Evolutionary conservation across 2,888 invertebrate genomes (phyloP), one percentile per base, ranked within the genome.

Genomic region (Sphecodes monilicornis): DNA sequence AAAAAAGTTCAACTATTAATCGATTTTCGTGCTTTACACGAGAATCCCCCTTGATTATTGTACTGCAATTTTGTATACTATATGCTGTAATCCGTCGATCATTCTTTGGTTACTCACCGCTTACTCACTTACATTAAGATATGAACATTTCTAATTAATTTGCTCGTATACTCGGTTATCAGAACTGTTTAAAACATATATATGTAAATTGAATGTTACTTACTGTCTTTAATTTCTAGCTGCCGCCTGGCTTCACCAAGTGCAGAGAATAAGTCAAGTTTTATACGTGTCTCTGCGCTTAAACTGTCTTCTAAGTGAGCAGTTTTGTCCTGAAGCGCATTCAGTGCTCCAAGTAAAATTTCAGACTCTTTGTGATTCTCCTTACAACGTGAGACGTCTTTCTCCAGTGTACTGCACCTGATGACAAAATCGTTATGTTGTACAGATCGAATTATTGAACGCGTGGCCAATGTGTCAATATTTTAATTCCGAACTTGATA

Each of bases 221-320:
- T 95, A 98, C 98, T 97, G 92, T 98, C 98, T 95, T 97, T 97
- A 94, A 98, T 97, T 95, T 97, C 97, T 93, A 98, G 96, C 95
- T 98, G 97, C 79, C 98, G 96, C 95, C 98, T 98, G 89, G 98
- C 98, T 95, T 98, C 99, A 57, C 99, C 99, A 76, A 99, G 97
- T 88, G 99, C 99, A 88, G 98, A 98, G 95, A 99, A 99, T 93
- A 99, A 97, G 96, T 99, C 99, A 92, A 99, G 97, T 96, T 99
- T 99, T 95, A 99, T 97, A 92, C 99, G 97, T 90, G 99, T 99
- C 96, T 99, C 99, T 72, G 99, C 98, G 87, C 98, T 98, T 90
- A 99, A 96, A 93, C 98, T 98, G 93, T 98, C 97, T 95, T 99
- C 99, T 92, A 99, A 96, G 94, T 98, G 98, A 92, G 97, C 95